Evolutionary conservation across 1,140 invertebrate species (phyloP).

Genomic region (Nasonia vitripennis): DNA sequence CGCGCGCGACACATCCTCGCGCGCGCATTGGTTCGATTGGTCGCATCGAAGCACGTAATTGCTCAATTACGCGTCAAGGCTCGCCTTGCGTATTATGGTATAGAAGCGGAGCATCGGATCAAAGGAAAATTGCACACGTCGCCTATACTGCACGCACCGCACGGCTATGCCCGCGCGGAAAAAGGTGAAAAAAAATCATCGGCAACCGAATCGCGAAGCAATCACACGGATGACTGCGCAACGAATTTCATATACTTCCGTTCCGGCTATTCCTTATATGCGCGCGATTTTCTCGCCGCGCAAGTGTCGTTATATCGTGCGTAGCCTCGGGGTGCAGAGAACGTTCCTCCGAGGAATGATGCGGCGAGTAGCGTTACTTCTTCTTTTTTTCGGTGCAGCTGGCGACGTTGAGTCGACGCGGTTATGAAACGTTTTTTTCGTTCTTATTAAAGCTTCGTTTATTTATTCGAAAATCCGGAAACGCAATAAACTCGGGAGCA

Average conservation of each 20-base stretch:
- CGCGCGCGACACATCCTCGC: background rate
- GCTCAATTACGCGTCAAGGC: background rate
- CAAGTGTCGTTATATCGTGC: too few species aligned
- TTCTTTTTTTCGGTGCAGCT: too few species aligned
- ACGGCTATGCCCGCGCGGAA: background rate
- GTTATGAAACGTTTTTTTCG: too few species aligned
- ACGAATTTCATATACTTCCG: background rate
- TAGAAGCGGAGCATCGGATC: background rate
- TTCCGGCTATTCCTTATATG: background rate
- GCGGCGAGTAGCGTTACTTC: too few species aligned
- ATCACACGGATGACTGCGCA: slow-evolving; percentile 8
- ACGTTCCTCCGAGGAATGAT: background rate
- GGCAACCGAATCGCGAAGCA: slow-evolving; percentile 27
- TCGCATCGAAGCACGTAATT: slow-evolving; percentile 1
- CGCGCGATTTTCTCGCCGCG: background rate
- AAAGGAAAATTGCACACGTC: slow-evolving; percentile 14
- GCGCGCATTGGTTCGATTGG: background rate
- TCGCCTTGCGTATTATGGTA: background rate
- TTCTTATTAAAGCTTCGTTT: too few species aligned
- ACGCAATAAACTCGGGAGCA: too few species aligned
- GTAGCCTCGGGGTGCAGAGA: background rate
- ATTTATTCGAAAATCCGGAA: too few species aligned
- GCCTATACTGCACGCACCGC: too few species aligned
- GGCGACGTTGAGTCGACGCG: too few species aligned
- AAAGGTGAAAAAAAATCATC: background rate